Evolutionary conservation across 2,113 vertebrate genomes (phyloP), one percentile per base, ranked within the genome.

Genomic region (Tragelaphus scriptus): DNA sequence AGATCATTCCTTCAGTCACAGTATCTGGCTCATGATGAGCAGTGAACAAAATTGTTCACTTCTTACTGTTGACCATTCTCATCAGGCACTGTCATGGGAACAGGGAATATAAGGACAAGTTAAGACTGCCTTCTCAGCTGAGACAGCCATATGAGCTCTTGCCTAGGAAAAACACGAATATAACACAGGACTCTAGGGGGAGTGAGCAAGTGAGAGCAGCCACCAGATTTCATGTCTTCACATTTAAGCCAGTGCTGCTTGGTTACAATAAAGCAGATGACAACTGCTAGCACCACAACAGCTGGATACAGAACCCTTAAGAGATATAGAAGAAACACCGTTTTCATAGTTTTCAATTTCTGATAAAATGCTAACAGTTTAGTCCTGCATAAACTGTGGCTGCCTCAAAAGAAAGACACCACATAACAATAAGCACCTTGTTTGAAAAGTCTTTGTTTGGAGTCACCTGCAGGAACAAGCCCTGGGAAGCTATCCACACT

Each of bases 291-390:
- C 32, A 88, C n/a, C 44, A 91, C 44, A 47, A 53, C 61, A 94
- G 55, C 59, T 86, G 85, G 82, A 61, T 58, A 44, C 81, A 59
- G 26, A 15, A 56, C 58, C 84, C 90, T n/a, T 28, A 40, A 82
- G 36, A 98, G 53, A 92, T 36, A 53, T 49, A 77, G 89, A 95
- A 94, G 61, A 86, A 91, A 95, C 94, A 95, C 59, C 96, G 44
- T 85, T 63, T n/a, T 97, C 75, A 36, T 36, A 80, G 47, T 80
- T 87, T 85, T 94, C 88, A 61, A 68, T 36, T 68, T 98, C 65
- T 58, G 96, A 95, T 53, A 88, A 94, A 91, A 94, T 90, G 26
- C 61, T 58, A 94, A 88, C 40, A 84, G 84, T 86, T 93, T 58
- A 58, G 40, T n/a, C 25, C 16, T 63, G 12, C 23, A 93, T 75